Evolutionary conservation across 2,888 invertebrate genomes (phyloP), one percentile per base, ranked within the genome.

Genomic region (Hypercompe scribonia): DNA sequence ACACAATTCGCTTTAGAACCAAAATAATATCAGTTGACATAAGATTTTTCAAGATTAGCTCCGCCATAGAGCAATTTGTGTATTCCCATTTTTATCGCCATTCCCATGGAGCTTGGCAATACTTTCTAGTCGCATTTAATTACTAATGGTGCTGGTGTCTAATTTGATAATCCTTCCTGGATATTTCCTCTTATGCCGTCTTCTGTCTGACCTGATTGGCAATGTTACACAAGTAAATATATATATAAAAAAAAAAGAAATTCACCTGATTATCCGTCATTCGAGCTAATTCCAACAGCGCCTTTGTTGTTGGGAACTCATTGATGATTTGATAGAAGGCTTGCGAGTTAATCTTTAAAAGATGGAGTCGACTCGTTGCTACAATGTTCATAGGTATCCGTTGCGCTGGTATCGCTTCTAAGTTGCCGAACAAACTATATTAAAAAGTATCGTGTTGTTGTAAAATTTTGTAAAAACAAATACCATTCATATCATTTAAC

Each of bases 381-480:
- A 86, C 86, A 28, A 93, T 83, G 2, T 86, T 82, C 36, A 87
- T 78, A 0, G 89, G 85, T 18, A 88, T 89, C 18, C 90, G 86
- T 31, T 87, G 79, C 0, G 88, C 85, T 0, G 75, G 18, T 0
- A 77, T 74, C 1, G 86, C 87, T 34, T 90, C 89, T 68, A 94
- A 77, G 80, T 94, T 94, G 4, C 94, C 94, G 72, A 94, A 94
- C 18, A 94, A 88, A 73, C 94, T 94, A 15, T 11, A 42, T 39
- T 31, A 31, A 33, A 39, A 39, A 39, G 8, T 65, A 31, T 13
- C 0, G 10, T 11, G n/a, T 24, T 39, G 11, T 10, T 39, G 11
- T n/a, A n/a, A n/a, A n/a, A n/a, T n/a, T n/a, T n/a, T n/a, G n/a
- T n/a, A n/a, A n/a, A n/a, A n/a, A n/a, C n/a, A n/a, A n/a, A n/a